Conservation (phyloP, 2,888 invertebrate species). For the Hyppa rectilinea region DNA sequence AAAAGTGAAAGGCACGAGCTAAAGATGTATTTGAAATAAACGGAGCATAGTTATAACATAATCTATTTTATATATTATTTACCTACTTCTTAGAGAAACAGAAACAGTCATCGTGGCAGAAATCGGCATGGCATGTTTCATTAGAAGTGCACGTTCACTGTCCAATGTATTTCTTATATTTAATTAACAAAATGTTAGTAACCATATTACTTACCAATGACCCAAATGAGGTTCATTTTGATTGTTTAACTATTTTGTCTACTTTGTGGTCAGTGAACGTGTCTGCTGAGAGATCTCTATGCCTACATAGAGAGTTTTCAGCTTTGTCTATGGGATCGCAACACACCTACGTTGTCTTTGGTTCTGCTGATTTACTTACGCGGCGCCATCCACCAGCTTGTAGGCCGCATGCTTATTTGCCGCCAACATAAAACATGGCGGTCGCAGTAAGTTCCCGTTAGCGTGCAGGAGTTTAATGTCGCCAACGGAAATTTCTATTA, state of each 20-base stretch:
- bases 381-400: background rate
- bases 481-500: background rate
- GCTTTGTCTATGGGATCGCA: background rate
- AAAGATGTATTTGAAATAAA: background rate
- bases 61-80: background rate
- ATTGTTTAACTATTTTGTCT: no score
- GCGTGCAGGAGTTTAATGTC: background rate
- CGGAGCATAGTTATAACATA: background rate
- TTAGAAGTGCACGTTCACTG: no score
- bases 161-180: no score
- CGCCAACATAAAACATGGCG: background rate
- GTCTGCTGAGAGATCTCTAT: no score
- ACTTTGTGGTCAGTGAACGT: no score
- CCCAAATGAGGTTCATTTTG: no score
- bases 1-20: background rate
- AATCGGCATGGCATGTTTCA: background rate
- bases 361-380: background rate
- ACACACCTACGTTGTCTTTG: background rate
- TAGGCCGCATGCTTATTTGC: background rate
- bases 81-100: background rate
- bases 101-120: background rate
- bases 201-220: no score
- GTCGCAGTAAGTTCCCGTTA: conserved; percentile 2
- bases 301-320: background rate
- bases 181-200: no score